Evolutionary conservation across 2,113 vertebrate species (phyloP).

Genomic region (Hassar affinis): DNA sequence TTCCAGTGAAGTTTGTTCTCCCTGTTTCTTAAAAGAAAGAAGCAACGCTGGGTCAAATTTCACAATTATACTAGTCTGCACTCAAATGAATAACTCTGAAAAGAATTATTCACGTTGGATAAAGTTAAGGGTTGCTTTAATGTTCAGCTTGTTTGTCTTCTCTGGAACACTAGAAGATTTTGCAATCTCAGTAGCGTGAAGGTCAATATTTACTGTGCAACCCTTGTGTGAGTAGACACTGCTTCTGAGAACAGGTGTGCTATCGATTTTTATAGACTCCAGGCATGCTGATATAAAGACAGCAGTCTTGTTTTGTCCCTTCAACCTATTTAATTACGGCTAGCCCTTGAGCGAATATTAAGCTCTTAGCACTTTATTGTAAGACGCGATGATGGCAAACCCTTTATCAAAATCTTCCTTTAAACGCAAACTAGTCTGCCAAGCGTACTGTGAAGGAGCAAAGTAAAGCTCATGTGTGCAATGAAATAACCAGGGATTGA

Average conservation of each 20-base stretch:
- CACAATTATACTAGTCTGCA: neutral
- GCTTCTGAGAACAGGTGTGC: slow-evolving; percentile 3
- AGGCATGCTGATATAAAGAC: slow-evolving; percentile 9
- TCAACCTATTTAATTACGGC: slow-evolving; percentile 54
- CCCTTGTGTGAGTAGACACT: neutral
- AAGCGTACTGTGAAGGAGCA: neutral
- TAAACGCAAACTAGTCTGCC: neutral
- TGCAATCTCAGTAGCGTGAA: neutral
- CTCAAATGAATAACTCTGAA: neutral
- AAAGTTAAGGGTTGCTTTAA: neutral
- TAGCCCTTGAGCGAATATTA: slow-evolving; percentile 51
- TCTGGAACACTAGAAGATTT: neutral
- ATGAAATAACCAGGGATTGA: neutral
- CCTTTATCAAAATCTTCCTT: slow-evolving; percentile 26
- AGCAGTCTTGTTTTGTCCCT: slow-evolving; percentile 42
- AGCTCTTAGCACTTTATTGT: slow-evolving; percentile 59
- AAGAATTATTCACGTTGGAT: neutral
- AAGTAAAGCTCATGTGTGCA: neutral
- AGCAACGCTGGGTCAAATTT: neutral
- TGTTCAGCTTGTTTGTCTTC: neutral
- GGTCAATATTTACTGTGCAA: neutral
- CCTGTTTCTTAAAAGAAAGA: neutral
- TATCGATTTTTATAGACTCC: neutral
- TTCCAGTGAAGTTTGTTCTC: neutral
- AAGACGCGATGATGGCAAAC: slow-evolving; percentile 44